Base-by-base conservation (phyloP, 2,888 invertebrate genomes). In the Drosophila nr. perissopoda region DNA sequence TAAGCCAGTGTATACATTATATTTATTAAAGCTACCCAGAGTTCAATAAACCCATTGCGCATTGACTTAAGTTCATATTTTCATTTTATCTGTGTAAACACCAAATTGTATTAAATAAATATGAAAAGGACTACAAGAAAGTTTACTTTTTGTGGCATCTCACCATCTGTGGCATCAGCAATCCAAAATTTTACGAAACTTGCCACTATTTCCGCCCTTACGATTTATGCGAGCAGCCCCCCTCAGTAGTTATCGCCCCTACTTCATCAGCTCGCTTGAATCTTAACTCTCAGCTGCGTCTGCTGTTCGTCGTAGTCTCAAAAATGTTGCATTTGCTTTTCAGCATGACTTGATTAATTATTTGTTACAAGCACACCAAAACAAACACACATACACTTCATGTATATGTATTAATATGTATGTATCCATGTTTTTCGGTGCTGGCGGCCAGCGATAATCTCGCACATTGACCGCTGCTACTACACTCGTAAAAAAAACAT, bases 401-500 rank as follows among this genome's bases (percentile, higher is more conserved):
- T 27, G 25, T 7, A 42, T 34, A 31, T 8, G 13, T 42, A 11
- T 65, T 21, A 34, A 3, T 34, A 27, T 33, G 13, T 34, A 27
- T 33, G 10, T 63, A n/a, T 36, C 25, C 16, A 13, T 13, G 16
- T 45, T 56, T 21, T 18, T 52, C 25, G 7, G 58, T 34, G 42
- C 36, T 29, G 52, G 27, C 51, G 36, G 11, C 21, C 1, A 29
- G 34, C 49, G 66, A 59, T 67, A 52, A 80, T 73, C 81, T 64
- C 66, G 66, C 67, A 67, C 81, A 67, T 60, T 78, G 81, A 77
- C 78, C 62, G 57, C 48, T 33, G 62, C 45, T 18, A 0, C 8
- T 21, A 45, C 25, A 45, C 45, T 45, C 45, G 8, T 11, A 16
- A 36, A 25, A 25, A 16, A 40, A 45, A 16, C 25, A 8, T 45